A percentile compares a stretch with the other conserved stretches of the same genome.
Evolutionary conservation across 2,113 vertebrate genomes (phyloP).

Genomic region (Marmota monax): DNA sequence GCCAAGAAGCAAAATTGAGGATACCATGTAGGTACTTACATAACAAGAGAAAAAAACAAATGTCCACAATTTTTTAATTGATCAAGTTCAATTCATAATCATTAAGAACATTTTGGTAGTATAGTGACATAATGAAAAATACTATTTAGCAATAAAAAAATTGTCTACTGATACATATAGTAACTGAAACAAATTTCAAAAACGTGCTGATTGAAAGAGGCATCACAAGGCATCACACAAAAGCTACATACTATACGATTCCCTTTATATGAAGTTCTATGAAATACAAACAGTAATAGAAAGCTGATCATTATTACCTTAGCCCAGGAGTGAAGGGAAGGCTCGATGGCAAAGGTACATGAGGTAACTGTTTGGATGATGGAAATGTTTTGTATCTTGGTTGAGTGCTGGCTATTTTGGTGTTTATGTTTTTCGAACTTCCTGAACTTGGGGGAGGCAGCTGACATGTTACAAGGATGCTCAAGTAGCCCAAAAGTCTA

Average conservation of each 20-base stretch:
- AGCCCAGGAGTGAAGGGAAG: neutral
- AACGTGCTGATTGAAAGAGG: neutral
- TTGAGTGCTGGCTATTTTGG: neutral
- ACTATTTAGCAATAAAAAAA: constrained; percentile 11
- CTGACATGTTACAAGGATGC: neutral
- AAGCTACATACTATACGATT: neutral
- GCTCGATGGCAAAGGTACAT: neutral
- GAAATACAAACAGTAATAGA: neutral
- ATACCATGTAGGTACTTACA: neutral
- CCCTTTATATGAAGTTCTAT: neutral
- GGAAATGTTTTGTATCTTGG: neutral
- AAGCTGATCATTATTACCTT: neutral
- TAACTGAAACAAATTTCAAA: neutral
- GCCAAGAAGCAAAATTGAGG: constrained; percentile 6
- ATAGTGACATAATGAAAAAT: neutral
- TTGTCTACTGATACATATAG: neutral
- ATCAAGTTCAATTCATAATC: constrained; percentile 27
- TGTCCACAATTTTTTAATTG: neutral
- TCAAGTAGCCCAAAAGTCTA: neutral
- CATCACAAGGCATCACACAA: neutral
- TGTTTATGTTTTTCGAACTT: neutral
- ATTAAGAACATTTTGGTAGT: neutral
- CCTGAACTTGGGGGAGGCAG: neutral
- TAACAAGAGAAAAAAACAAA: neutral
- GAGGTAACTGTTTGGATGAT: neutral